phyloP scores from a whole-genome alignment of 2,888 invertebrate species.

The Cataglyphis rosenhaueri region DNA sequence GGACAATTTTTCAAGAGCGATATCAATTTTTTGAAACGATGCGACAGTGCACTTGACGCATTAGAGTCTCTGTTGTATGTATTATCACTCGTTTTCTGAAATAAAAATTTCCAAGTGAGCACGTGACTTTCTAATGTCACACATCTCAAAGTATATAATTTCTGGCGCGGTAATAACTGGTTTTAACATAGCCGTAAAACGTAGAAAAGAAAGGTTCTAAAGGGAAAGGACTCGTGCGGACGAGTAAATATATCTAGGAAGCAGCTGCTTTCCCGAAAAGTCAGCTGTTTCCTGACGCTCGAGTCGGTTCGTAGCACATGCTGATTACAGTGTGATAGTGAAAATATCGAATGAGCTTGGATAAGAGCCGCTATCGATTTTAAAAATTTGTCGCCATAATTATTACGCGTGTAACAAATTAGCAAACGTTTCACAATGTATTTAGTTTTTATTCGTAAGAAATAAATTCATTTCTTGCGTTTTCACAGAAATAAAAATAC shows the following conservation, averaged over 20 bases:
- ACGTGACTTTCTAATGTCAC: slow-evolving; percentile 7
- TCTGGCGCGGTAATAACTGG: slow-evolving; percentile 26
- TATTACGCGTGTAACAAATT: background rate
- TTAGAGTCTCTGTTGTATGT: background rate
- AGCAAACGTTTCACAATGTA: background rate
- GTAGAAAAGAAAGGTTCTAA: slow-evolving; percentile 29
- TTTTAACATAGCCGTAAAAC: slow-evolving; percentile 9
- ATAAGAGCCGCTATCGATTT: background rate
- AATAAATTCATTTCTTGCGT: background rate
- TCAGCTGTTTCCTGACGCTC: slow-evolving; percentile 78
- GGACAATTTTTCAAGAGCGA: slow-evolving; percentile 25
- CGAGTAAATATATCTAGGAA: slow-evolving; percentile 55
- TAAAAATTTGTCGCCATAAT: background rate
- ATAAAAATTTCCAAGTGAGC: background rate
- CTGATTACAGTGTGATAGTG: slow-evolving; percentile 39
- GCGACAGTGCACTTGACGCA: background rate
- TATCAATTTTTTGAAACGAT: background rate
- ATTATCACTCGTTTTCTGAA: background rate
- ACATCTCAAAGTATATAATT: slow-evolving; percentile 31
- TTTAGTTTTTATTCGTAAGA: background rate
- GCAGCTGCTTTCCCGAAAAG: slow-evolving; percentile 74
- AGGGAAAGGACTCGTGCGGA: slow-evolving; percentile 26
- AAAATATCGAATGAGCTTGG: background rate
- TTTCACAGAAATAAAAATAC: background rate
- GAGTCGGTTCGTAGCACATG: slow-evolving; percentile 68